These are phyloP conservation scores for Virgularia gustaviana DNA, from an alignment of 92 coral and sea anemone species.

Conservation along the genomic window DNA sequence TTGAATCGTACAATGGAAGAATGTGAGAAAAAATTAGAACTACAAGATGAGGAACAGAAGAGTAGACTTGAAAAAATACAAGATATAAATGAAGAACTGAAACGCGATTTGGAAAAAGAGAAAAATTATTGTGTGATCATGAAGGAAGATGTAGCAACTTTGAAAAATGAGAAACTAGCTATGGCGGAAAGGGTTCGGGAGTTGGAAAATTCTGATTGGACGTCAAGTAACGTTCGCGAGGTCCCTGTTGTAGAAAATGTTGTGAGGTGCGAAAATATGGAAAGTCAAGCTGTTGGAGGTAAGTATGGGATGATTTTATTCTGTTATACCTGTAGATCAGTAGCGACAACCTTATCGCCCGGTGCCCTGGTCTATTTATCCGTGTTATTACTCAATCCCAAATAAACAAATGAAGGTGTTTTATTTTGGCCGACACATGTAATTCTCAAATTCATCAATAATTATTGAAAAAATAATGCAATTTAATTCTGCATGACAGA, in stretches of 20 bases:
- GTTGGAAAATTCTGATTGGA: conserved; percentile 12
- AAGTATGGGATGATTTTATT: too few relatives aligned
- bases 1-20: background rate
- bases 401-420: too few relatives aligned
- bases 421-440: too few relatives aligned
- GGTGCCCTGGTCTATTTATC: too few relatives aligned
- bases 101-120: conserved; percentile 7
- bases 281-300: conserved; percentile 20
- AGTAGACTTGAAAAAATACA: background rate
- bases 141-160: background rate
- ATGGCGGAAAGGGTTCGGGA: background rate
- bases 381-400: too few relatives aligned
- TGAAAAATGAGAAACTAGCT: conserved; percentile 5
- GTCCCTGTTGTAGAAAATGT: conserved; percentile 22
- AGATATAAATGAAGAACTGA: conserved; percentile 6
- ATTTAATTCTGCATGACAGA: too few relatives aligned
- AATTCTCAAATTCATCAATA: too few relatives aligned
- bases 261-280: conserved; percentile 19
- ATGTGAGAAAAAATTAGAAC: background rate
- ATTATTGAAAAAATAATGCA: too few relatives aligned
- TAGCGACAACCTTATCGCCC: too few relatives aligned
- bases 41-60: conserved; percentile 14
- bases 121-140: background rate
- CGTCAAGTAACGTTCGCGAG: conserved; percentile 8
- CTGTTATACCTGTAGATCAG: too few relatives aligned